Evolutionary conservation across 2,888 invertebrate genomes (phyloP).

Genomic region (Arge pagana): DNA sequence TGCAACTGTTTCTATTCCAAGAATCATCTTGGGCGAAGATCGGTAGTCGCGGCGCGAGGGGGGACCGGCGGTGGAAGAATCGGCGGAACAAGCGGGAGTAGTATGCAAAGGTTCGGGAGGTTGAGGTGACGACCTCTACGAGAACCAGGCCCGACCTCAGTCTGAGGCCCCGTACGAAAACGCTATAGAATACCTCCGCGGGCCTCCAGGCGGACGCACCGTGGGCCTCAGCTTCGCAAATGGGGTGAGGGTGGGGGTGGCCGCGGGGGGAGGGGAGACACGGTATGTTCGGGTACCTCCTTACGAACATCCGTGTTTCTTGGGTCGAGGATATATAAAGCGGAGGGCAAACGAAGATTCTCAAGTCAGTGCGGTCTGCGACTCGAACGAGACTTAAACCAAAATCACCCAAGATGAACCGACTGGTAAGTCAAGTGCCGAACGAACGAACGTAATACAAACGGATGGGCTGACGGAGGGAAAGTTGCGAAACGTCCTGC

Average conservation of each 20-base stretch:
- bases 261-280: constrained; percentile 11
- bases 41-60: too few species aligned
- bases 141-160: constrained; percentile 26
- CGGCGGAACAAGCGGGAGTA: not conserved
- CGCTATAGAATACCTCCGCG: constrained; percentile 20
- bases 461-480: not conserved
- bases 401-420: constrained; percentile 32
- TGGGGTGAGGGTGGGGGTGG: constrained; percentile 29
- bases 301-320: constrained; percentile 44
- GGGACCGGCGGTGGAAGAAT: not conserved
- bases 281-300: constrained; percentile 33
- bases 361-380: constrained; percentile 43
- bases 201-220: constrained; percentile 19
- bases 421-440: constrained; percentile 35
- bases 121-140: constrained; percentile 28
- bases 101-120: constrained; percentile 21
- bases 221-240: constrained; percentile 7
- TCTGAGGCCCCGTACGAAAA: constrained; percentile 24
- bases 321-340: constrained; percentile 48
- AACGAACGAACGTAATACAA: constrained; percentile 11
- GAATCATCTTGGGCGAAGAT: too few species aligned
- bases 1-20: too few species aligned
- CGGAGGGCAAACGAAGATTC: constrained; percentile 34
- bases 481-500: not conserved
- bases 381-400: constrained; percentile 23